A percentile compares a stretch with the other conserved stretches of the same genome.
phyloP scores from a whole-genome alignment of 2,888 invertebrate genomes.

The Argyresthia albistria region DNA sequence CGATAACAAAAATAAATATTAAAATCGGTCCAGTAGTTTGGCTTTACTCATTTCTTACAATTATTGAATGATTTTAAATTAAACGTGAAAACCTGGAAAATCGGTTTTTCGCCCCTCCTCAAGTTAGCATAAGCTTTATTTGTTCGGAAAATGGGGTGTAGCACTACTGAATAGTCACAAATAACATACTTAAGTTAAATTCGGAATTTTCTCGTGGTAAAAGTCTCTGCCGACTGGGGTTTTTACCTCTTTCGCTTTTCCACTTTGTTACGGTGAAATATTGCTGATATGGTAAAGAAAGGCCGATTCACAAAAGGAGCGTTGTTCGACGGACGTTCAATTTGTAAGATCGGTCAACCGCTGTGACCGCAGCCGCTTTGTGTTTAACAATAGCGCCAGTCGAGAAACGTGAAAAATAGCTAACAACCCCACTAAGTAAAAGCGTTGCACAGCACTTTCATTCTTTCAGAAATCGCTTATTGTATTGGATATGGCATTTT shows the following conservation, averaged over 20 bases:
- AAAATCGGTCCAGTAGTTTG: no score
- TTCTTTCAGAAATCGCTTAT: neutral
- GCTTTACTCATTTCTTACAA: no score
- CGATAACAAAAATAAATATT: no score
- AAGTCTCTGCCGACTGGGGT: no score
- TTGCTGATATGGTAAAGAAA: constrained; percentile 45
- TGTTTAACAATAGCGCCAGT: constrained; percentile 43
- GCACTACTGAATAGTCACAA: no score
- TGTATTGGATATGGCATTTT: neutral
- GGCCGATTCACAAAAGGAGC: constrained; percentile 35
- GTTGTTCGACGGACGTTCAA: constrained; percentile 57
- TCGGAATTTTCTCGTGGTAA: no score
- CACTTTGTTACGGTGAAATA: constrained; percentile 43
- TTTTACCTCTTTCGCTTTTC: constrained; percentile 19
- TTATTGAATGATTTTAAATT: no score
- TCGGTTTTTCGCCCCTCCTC: no score
- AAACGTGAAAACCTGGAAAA: no score
- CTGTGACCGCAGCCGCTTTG: constrained; percentile 45
- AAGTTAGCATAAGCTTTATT: no score
- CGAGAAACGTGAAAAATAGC: constrained; percentile 41
- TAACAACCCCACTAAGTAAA: constrained; percentile 8
- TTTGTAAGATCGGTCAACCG: constrained; percentile 63
- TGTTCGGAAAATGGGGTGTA: no score
- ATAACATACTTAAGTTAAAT: no score
- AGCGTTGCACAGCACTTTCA: neutral